Base-by-base conservation (phyloP, 2,888 invertebrate species). In the Meandrusa payeni region DNA sequence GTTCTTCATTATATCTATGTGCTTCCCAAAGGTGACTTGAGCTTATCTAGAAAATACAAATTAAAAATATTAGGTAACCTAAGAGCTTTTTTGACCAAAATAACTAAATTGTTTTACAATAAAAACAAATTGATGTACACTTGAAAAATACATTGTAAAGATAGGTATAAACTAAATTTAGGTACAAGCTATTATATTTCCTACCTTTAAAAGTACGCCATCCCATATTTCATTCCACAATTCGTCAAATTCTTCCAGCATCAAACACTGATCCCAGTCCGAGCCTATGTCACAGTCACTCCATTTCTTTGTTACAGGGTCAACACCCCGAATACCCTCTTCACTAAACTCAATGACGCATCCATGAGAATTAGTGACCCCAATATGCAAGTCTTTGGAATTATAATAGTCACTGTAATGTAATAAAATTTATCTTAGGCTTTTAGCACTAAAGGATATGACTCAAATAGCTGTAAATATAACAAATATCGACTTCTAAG, bases 381-480 rank as follows among this genome's bases (percentile, higher is more conserved):
- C 97, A 73, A 97, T 96, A 78, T 97, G 97, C 51, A 97, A 90
- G 83, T 97, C 95, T 72, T 93, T 93, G 31, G 92, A 91, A 72
- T 94, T 93, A 69, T 91, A 91, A 76, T 95, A 96, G 77, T 95
- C 93, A 76, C 95, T 95, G 85, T 29, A 89, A 89, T 48, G 34
- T 44, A 54, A 49, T 15, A 17, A 47, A 28, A 28, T 10, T 28
- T 39, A 47, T 24, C 47, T 33, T 46, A 47, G 46, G 41, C 42
- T 45, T 47, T 42, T 42, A 51, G 49, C 49, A 47, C 39, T 29
- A 44, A 47, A 33, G 50, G 48, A 57, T 45, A 47, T 59, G 56
- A 61, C 37, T 61, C 55, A 60, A n/a, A 33, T 37, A 43, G 47
- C 40, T 10, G 7, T 5, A 10, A 29, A 15, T 2, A 37, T 12